These are phyloP conservation scores for Nothobranchius furzeri DNA, from an alignment of 2,113 vertebrate genomes.

Conservation along the genomic window DNA sequence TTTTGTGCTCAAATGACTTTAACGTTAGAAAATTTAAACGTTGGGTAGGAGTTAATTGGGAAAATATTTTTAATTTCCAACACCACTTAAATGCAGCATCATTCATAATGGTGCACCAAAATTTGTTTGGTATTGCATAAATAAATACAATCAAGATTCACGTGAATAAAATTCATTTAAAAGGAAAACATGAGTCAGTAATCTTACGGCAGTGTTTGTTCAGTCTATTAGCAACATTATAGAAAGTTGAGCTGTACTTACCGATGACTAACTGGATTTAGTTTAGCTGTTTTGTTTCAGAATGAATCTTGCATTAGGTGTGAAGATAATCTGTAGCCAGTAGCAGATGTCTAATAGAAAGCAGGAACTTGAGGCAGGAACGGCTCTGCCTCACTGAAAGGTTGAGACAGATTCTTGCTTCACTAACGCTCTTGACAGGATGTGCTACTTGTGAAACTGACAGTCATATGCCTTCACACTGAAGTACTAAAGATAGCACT, in stretches of 20 bases:
- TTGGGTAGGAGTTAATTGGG: too few species aligned
- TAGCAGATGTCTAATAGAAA: constrained; percentile 1
- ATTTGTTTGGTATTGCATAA: too few species aligned
- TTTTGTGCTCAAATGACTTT: too few species aligned
- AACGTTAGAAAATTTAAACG: too few species aligned
- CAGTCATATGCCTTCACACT: too few species aligned
- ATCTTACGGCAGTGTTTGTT: too few species aligned
- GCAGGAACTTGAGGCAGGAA: constrained; percentile 25
- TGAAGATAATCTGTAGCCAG: neutral
- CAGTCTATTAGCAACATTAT: neutral
- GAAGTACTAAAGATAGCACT: constrained; percentile 6
- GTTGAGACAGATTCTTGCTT: constrained; percentile 9
- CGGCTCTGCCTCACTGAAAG: constrained; percentile 21
- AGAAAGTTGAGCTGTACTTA: constrained; percentile 23
- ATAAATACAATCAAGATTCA: too few species aligned
- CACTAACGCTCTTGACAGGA: constrained; percentile 57
- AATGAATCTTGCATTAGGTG: neutral
- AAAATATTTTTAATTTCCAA: too few species aligned
- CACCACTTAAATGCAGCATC: too few species aligned
- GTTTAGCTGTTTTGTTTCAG: neutral
- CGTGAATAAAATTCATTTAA: too few species aligned
- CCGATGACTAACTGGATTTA: neutral
- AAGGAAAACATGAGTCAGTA: too few species aligned
- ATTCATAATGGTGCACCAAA: too few species aligned
- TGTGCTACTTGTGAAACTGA: constrained; percentile 43